Evolutionary conservation across 2,113 vertebrate genomes (phyloP).

Genomic region (Maccullochella peelii): DNA sequence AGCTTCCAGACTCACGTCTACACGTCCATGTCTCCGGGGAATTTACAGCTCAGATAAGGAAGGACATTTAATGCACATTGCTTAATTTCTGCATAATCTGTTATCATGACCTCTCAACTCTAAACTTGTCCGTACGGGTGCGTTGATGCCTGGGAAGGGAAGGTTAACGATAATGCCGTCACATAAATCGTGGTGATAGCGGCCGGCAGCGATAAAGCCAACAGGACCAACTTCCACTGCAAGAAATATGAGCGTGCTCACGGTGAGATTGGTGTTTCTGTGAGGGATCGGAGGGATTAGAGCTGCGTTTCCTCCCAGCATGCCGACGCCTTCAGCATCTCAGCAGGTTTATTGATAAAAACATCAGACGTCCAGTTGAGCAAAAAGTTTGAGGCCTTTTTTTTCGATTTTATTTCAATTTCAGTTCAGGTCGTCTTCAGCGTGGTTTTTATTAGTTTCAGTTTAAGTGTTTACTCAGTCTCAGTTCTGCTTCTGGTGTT

Average conservation of each 20-base stretch:
- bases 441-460: slow-evolving; percentile 28
- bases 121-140: not conserved
- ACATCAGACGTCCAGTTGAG: too few relatives aligned
- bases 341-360: not conserved
- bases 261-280: not conserved
- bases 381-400: not conserved
- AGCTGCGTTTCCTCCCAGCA: slow-evolving; percentile 17
- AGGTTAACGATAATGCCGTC: not conserved
- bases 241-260: slow-evolving; percentile 17
- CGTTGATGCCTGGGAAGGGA: not conserved
- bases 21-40: slow-evolving; percentile 13
- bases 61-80: slow-evolving; percentile 27
- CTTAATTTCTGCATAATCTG: slow-evolving; percentile 43
- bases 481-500: slow-evolving; percentile 53
- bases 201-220: not conserved
- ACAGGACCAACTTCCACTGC: slow-evolving; percentile 2
- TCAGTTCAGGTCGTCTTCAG: not conserved
- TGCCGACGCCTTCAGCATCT: not conserved
- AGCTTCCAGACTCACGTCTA: not conserved
- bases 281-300: slow-evolving; percentile 34
- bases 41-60: slow-evolving; percentile 58
- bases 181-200: slow-evolving; percentile 49
- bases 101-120: slow-evolving; percentile 36
- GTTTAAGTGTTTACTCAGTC: not conserved
- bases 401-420: too few relatives aligned